phyloP scores from a whole-genome alignment of 64 coral and sea anemone genomes.

The Orbicella faveolata region DNA sequence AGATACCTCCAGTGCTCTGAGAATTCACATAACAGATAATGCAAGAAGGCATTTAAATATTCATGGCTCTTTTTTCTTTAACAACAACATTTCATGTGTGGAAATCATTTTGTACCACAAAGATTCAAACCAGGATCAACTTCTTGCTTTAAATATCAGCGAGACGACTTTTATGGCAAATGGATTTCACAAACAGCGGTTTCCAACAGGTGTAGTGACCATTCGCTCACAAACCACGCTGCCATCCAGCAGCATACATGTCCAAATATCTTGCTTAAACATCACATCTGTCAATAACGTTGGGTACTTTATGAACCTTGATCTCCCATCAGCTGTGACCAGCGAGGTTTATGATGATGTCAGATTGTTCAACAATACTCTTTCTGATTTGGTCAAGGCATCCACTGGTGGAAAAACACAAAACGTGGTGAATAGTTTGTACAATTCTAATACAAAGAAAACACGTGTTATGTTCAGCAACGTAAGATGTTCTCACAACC shows the following conservation, averaged over 20 bases:
- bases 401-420: not conserved
- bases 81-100: not conserved
- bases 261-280: not conserved
- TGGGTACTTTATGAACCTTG: not conserved
- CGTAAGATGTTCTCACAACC: not conserved
- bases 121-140: not conserved
- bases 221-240: not conserved
- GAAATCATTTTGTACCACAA: not conserved
- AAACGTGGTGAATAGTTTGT: not conserved
- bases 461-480: not conserved
- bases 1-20: not conserved
- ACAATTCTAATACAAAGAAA: slow-evolving; percentile 5
- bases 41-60: not conserved
- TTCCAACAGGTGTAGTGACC: not conserved
- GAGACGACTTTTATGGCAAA: not conserved
- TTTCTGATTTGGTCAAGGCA: not conserved
- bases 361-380: not conserved
- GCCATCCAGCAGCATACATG: too few relatives aligned
- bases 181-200: not conserved
- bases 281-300: not conserved
- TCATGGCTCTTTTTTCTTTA: not conserved
- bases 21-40: not conserved
- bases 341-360: not conserved
- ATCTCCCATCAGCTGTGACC: not conserved
- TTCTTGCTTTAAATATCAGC: not conserved